These are phyloP conservation scores for Leptonema lineaticorne DNA, from an alignment of 1,140 invertebrate species.

Conservation along the genomic window DNA sequence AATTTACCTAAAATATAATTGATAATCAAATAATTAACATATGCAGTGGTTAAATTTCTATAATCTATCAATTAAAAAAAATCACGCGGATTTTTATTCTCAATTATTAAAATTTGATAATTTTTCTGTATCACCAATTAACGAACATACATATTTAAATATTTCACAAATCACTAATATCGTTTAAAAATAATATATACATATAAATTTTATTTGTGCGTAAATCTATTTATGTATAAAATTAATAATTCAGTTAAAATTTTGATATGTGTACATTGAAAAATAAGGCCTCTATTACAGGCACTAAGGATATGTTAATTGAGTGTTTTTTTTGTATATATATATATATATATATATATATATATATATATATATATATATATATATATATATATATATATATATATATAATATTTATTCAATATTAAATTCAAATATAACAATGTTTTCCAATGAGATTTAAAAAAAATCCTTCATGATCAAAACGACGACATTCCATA, in stretches of 20 bases:
- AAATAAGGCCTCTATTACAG: not conserved
- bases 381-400: no score
- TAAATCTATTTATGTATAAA: not conserved
- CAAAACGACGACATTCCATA: not conserved
- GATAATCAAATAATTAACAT: not conserved
- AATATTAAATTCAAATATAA: no score
- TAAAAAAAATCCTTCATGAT: not conserved
- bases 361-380: no score
- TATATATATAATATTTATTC: no score
- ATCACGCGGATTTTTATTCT: not conserved
- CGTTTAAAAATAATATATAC: not conserved
- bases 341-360: no score
- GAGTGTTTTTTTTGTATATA: no score
- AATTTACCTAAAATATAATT: slow-evolving; percentile 4
- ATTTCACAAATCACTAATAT: not conserved
- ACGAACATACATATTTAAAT: slow-evolving; percentile 6
- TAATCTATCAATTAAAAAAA: slow-evolving; percentile 7
- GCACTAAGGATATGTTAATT: not conserved
- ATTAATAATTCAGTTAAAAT: not conserved
- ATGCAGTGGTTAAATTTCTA: not conserved
- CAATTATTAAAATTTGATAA: not conserved
- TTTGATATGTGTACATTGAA: not conserved
- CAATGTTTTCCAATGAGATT: not conserved
- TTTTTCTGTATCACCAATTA: no score
- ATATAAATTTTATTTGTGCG: not conserved